Base-by-base conservation (phyloP, 2,888 invertebrate species). In the Tachystola acroxantha region DNA sequence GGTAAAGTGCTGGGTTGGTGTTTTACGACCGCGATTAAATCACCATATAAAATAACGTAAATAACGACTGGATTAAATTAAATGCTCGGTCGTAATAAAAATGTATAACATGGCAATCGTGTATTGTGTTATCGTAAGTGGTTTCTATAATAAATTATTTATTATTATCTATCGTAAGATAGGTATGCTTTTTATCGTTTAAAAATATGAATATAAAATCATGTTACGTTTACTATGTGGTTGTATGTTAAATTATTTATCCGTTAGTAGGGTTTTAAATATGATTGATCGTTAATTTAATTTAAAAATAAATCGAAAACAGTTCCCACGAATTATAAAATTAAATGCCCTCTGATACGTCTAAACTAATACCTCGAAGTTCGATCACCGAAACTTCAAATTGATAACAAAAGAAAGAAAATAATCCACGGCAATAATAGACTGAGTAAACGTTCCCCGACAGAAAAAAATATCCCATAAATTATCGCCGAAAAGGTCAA, bases 401-500 rank as follows among this genome's bases (percentile, higher is more conserved):
- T 60, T 62, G 54, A 67, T 70, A 58, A 75, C 71, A 79, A 74
- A 80, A 77, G 71, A 62, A 73, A 75, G 53, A 62, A 76, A 71
- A 76, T 74, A 77, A 77, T 74, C 64, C 70, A 59, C 58, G 65
- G 58, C 75, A 73, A 81, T 82, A 80, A 80, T 80, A 80, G 78
- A 68, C 75, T 70, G 74, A 74, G 76, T 82, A 81, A 84, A 82
- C 76, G 80, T 68, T 75, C 72, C 73, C 75, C 64, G 67, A 58
- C 51, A 51, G 69, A 79, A 76, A 77, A 73, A 76, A 71, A 60
- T 68, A 74, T 79, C 80, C 70, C 81, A 86, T 86, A 85, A 86
- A 86, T 86, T 85, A 86, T 84, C 84, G 67, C 81, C 79, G 77
- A 84, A 86, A 85, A 86, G 85, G 85, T 86, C 86, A 85, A 85